These are phyloP conservation scores for Polydrusus cervinus DNA, from an alignment of 2,888 invertebrate genomes.

Conservation along the genomic window DNA sequence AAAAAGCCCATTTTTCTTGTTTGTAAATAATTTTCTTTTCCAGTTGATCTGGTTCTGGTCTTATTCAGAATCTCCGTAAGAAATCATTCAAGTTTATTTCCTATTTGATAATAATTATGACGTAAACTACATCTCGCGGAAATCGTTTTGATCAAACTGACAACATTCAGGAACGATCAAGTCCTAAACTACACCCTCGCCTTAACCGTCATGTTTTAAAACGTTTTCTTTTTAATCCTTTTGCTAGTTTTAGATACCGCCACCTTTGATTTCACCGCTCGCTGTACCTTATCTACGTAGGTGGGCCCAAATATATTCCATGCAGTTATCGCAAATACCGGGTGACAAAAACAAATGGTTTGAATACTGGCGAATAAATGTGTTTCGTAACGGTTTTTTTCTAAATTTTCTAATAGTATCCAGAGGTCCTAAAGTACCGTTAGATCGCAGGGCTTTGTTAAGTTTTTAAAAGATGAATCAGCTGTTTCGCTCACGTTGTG, in stretches of 20 bases:
- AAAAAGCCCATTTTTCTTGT: too few species aligned
- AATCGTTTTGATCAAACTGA: conserved; percentile 16
- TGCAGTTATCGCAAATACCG: too few species aligned
- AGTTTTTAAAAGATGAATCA: too few species aligned
- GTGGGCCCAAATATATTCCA: conserved; percentile 64
- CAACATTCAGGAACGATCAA: neutral
- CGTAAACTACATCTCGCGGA: conserved; percentile 9
- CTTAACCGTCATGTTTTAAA: conserved; percentile 26
- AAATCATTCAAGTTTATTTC: neutral
- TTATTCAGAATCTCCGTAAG: neutral
- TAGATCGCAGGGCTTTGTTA: too few species aligned
- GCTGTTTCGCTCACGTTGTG: too few species aligned
- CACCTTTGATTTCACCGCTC: conserved; percentile 55
- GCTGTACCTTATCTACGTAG: conserved; percentile 65
- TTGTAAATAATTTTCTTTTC: too few species aligned
- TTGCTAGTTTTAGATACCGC: conserved; percentile 35
- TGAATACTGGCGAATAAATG: too few species aligned
- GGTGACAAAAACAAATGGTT: too few species aligned
- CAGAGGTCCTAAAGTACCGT: too few species aligned
- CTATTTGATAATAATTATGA: conserved; percentile 1
- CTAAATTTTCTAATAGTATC: too few species aligned
- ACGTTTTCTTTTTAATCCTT: conserved; percentile 10
- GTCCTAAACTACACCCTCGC: conserved; percentile 33
- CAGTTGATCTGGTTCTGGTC: too few species aligned
- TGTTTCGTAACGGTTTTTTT: too few species aligned